Evolutionary conservation across 2,797 vertebrate genomes (phyloP).

Genomic region (Sternotherus odoratus): DNA sequence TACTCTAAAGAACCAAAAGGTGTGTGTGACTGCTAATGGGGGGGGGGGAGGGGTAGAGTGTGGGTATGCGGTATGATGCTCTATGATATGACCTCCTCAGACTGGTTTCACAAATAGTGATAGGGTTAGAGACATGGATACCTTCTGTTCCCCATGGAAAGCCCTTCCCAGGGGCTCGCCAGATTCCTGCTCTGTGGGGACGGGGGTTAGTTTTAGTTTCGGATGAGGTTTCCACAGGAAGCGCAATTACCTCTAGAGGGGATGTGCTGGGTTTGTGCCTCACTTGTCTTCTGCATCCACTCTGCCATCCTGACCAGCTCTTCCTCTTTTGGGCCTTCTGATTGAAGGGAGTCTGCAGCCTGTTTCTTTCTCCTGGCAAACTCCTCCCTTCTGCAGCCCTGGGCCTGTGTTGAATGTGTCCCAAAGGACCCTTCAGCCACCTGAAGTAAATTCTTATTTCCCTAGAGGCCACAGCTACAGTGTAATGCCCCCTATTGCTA

Average conservation of each 20-base stretch:
- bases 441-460: slow-evolving; percentile 48
- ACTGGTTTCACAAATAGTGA: neutral
- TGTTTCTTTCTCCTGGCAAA: neutral
- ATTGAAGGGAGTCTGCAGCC: neutral
- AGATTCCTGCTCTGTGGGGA: neutral
- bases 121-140: slow-evolving; percentile 20
- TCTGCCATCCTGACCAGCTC: neutral
- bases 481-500: slow-evolving; percentile 30
- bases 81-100: neutral
- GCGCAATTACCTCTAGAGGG: accelerated
- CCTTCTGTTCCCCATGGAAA: neutral
- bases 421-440: neutral
- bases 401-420: neutral
- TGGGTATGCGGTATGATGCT: neutral
- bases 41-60: neutral
- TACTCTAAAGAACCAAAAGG: neutral
- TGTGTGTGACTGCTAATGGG: neutral
- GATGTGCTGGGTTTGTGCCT: neutral
- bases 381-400: neutral
- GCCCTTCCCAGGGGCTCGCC: neutral
- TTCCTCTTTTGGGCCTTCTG: neutral
- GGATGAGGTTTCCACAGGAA: neutral
- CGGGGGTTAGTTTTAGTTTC: neutral
- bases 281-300: neutral
- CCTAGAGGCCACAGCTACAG: slow-evolving; percentile 9